Evolutionary conservation across 2,113 vertebrate genomes (phyloP), one percentile per base, ranked within the genome.

Genomic region (Peromyscus californicus): DNA sequence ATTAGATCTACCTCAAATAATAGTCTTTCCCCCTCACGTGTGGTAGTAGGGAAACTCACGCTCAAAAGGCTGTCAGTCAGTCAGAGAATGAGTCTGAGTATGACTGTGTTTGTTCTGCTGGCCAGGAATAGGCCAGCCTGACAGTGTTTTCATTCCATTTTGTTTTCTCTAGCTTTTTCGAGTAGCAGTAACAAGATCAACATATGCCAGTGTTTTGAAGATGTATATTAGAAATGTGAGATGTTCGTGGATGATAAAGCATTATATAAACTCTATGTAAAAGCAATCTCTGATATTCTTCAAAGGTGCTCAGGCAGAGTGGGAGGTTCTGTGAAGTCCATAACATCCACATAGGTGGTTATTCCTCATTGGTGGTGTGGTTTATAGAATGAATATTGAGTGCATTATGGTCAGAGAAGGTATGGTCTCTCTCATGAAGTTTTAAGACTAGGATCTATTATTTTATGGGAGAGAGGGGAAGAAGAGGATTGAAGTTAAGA

Each of bases 211-310:
- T 94, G 33, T 79, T 97, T 96, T 96, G 26, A 93, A 78, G 89
- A 74, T 51, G n/a, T 86, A 29, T 72, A 76, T 89, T 95, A 94
- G 31, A 87, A 67, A 54, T 94, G 90, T 83, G 26, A 92, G 75
- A 89, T 91, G 10, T 96, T 95, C 82, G 8, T 24, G 92, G 95
- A 92, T 92, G n/a, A 97, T 75, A 93, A 89, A 85, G 31, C 11
- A 16, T 78, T 94, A 72, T 94, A 76, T 51, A 91, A 67, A 19
- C 89, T 21, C n/a, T 39, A 48, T 48, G 12, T 79, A 65, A 59
- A 86, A 83, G 59, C 79, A 87, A 76, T 88, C 21, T 96, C 11
- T 92, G 3, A 87, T 74, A 31, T 61, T 92, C 48, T 93, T 79
- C 11, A 54, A 91, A 89, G 89, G 69, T 96, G 15, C 51, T 93